A percentile compares a stretch with the other conserved stretches of the same genome.
phyloP scores from a whole-genome alignment of 2,888 invertebrate genomes.

The Apamea crenata region DNA sequence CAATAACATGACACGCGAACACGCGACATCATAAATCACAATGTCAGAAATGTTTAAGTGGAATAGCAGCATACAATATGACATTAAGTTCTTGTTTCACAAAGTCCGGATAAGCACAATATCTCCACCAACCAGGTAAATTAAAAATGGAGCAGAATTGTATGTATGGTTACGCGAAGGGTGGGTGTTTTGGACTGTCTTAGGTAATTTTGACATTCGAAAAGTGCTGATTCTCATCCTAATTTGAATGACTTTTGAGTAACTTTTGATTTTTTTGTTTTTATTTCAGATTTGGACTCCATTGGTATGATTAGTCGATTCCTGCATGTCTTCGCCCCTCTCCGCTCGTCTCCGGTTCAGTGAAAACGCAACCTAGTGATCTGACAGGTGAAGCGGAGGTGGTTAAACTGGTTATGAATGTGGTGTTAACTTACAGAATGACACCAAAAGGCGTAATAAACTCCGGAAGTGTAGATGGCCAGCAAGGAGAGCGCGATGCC shows the following conservation, averaged over 20 bases:
- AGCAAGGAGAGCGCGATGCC: conserved; percentile 98
- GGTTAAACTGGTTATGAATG: background rate
- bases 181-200: background rate
- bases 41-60: conserved; percentile 1
- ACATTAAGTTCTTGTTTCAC: conserved; percentile 39
- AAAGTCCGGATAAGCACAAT: conserved; percentile 8
- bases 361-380: background rate
- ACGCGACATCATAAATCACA: conserved; percentile 27
- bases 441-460: conserved; percentile 99
- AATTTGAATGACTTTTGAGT: background rate
- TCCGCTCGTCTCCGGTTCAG: background rate
- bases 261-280: background rate
- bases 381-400: background rate
- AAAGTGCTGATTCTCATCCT: background rate
- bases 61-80: conserved; percentile 18
- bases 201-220: background rate
- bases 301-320: background rate
- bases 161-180: background rate
- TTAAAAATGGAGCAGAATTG: conserved; percentile 6
- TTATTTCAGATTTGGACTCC: background rate
- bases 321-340: background rate
- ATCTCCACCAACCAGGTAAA: background rate
- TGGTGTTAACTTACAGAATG: conserved; percentile 92
- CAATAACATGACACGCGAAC: conserved; percentile 17
- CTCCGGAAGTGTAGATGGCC: conserved; percentile 98